A percentile compares a stretch with the other conserved stretches of the same genome.
These are phyloP conservation scores for Gobionotothen gibberifrons DNA, from an alignment of 2,797 vertebrate species.

Conservation along the genomic window DNA sequence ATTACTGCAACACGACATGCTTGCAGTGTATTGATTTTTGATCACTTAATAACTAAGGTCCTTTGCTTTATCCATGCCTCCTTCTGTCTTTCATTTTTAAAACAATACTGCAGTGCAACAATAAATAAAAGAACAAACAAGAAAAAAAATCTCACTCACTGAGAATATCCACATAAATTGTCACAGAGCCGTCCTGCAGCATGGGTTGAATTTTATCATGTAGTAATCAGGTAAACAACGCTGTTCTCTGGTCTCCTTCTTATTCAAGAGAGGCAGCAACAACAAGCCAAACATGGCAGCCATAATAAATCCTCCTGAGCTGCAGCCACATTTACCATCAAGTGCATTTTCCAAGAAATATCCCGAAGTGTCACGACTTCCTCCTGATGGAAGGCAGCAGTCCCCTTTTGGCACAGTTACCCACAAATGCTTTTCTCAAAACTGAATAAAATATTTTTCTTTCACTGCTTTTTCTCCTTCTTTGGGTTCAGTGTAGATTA, in stretches of 20 bases:
- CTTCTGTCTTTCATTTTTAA: not conserved
- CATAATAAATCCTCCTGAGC: constrained; percentile 30
- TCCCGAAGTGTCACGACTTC: constrained; percentile 1
- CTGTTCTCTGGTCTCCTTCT: constrained; percentile 2
- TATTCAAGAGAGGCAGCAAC: constrained; percentile 7
- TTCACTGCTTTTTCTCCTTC: not conserved
- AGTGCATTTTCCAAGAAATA: constrained; percentile 9
- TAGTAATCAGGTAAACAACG: constrained; percentile 1
- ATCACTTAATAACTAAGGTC: not conserved
- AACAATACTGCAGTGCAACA: not conserved
- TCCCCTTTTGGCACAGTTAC: not conserved
- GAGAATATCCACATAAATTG: not conserved
- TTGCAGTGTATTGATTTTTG: not conserved
- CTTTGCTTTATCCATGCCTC: not conserved
- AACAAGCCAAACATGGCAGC: constrained; percentile 22
- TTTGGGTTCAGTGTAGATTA: constrained; percentile 19
- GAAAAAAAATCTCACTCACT: not conserved
- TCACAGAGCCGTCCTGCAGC: not conserved
- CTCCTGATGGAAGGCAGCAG: not conserved
- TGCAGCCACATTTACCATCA: constrained; percentile 1
- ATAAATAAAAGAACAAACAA: not conserved
- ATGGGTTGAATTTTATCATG: not conserved
- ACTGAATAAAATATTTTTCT: not conserved
- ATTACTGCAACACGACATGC: no score
- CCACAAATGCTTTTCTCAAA: not conserved